phyloP scores from a whole-genome alignment of 23 tunicate species.

The Clavelina lepadiformis region DNA sequence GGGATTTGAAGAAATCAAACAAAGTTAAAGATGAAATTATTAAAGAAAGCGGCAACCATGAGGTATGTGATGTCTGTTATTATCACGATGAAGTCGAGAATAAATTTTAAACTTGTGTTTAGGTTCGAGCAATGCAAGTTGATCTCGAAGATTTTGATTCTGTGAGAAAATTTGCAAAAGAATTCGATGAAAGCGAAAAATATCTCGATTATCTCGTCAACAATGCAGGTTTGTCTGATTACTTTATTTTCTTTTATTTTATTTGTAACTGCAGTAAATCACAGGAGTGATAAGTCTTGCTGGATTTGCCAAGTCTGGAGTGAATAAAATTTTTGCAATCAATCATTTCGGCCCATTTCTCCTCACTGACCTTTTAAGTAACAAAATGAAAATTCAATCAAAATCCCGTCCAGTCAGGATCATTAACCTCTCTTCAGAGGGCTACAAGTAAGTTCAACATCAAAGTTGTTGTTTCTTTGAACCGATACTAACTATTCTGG shows the following conservation, averaged over 20 bases:
- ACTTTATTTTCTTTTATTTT: background rate
- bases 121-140: background rate
- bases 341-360: slow-evolving; percentile 86
- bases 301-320: slow-evolving; percentile 48
- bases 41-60: too few species aligned
- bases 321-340: slow-evolving; percentile 49
- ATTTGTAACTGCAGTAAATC: background rate
- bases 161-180: slow-evolving; percentile 16
- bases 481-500: too few species aligned
- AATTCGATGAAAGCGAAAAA: background rate
- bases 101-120: background rate
- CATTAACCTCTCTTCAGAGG: slow-evolving; percentile 47
- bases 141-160: slow-evolving; percentile 17
- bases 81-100: too few species aligned
- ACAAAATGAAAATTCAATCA: slow-evolving; percentile 60
- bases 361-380: slow-evolving; percentile 62
- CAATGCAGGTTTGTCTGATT: slow-evolving; percentile 12
- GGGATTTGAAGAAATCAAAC: too few species aligned
- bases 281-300: slow-evolving; percentile 32
- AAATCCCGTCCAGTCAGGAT: slow-evolving; percentile 47
- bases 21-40: too few species aligned
- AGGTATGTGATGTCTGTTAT: too few species aligned
- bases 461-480: background rate
- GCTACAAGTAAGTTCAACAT: slow-evolving; percentile 32
- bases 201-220: slow-evolving; percentile 23